Evolutionary conservation across 2,888 invertebrate species (phyloP).

Genomic region (Polyommatus iphigenia): DNA sequence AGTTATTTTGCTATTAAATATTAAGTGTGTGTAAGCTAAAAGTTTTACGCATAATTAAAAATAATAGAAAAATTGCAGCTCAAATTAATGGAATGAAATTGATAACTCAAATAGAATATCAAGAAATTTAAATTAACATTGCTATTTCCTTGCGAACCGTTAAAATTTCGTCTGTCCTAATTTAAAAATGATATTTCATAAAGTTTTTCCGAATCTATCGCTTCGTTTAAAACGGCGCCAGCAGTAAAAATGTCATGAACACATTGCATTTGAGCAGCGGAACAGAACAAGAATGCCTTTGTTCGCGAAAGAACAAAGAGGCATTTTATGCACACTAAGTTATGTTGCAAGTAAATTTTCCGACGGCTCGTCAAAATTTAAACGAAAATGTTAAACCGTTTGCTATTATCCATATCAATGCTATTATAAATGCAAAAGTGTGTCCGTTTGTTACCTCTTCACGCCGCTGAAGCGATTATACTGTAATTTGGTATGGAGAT

Average conservation of each 20-base stretch:
- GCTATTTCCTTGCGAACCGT: background rate
- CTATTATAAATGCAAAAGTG: too few relatives aligned
- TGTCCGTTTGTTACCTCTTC: too few relatives aligned
- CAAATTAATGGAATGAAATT: too few relatives aligned
- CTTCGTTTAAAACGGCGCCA: constrained; percentile 40
- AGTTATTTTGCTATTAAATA: too few relatives aligned
- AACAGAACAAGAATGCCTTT: constrained; percentile 49
- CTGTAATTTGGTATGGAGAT: too few relatives aligned
- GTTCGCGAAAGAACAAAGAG: constrained; percentile 50
- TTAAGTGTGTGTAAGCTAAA: too few relatives aligned
- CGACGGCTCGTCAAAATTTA: constrained; percentile 27
- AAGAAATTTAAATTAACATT: background rate
- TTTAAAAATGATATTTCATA: constrained; percentile 34
- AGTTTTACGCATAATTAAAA: too few relatives aligned
- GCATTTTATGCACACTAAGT: constrained; percentile 41
- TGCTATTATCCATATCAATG: background rate
- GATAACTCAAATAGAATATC: background rate
- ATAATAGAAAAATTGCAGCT: too few relatives aligned
- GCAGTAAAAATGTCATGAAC: constrained; percentile 52
- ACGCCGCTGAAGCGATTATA: too few relatives aligned
- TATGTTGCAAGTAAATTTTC: constrained; percentile 41
- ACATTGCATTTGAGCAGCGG: constrained; percentile 53
- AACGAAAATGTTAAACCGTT: background rate
- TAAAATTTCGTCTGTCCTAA: background rate
- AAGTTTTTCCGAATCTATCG: constrained; percentile 28